Percentiles rank a stretch among this genome's conserved stretches.
phyloP scores from a whole-genome alignment of 1,140 invertebrate genomes.

The Hermetia illucens region DNA sequence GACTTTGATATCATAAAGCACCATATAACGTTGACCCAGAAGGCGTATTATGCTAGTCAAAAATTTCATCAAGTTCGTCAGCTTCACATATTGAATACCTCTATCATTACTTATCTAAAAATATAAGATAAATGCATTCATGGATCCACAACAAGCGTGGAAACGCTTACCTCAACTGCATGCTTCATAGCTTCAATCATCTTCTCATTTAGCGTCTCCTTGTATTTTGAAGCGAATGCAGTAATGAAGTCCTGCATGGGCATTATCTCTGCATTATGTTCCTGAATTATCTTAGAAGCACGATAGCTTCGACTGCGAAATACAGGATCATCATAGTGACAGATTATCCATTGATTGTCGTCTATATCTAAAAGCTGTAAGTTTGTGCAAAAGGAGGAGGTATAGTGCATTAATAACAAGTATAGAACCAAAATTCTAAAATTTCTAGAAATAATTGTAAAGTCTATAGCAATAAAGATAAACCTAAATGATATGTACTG shows the following conservation, averaged over 20 bases:
- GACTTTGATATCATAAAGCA: conserved; percentile 18
- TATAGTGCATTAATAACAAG: neutral
- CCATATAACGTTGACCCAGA: conserved; percentile 17
- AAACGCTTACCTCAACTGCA: conserved; percentile 16
- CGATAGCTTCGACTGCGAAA: conserved; percentile 21
- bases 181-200: conserved; percentile 22
- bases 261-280: conserved; percentile 3
- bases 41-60: conserved; percentile 17
- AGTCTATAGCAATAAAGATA: neutral
- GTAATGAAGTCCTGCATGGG: conserved; percentile 12
- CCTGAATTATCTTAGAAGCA: conserved; percentile 15
- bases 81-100: conserved; percentile 13
- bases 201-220: conserved; percentile 12
- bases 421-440: neutral
- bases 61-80: conserved; percentile 20
- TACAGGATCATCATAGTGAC: conserved; percentile 18
- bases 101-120: conserved; percentile 10
- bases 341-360: conserved; percentile 18
- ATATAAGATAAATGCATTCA: neutral
- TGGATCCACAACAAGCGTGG: neutral
- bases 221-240: conserved; percentile 16
- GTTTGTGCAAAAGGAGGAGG: neutral
- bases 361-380: conserved; percentile 13
- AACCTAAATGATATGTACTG: neutral
- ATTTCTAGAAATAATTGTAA: neutral